Evolutionary conservation across 2,888 invertebrate species (phyloP).

Genomic region (Cephus sareptanus): DNA sequence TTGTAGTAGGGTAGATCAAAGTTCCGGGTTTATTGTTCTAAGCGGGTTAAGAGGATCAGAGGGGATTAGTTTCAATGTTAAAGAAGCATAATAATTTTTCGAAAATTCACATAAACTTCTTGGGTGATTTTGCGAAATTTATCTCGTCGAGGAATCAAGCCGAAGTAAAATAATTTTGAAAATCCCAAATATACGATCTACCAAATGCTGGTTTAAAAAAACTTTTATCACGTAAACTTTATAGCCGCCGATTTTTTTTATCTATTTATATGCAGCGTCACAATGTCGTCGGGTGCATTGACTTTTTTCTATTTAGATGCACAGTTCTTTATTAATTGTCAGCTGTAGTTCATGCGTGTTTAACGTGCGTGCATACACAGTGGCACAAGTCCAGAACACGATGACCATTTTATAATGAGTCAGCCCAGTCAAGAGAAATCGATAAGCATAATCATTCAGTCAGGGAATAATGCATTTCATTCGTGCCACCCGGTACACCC

Average conservation of each 20-base stretch:
- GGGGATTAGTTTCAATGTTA: not conserved
- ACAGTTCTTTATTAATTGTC: not conserved
- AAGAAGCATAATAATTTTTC: not conserved
- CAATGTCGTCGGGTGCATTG: not conserved
- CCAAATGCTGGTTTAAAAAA: not conserved
- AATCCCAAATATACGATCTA: not conserved
- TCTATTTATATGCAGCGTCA: constrained; percentile 8
- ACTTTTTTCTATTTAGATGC: not conserved
- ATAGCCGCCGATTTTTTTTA: constrained; percentile 17
- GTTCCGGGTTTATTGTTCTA: not conserved
- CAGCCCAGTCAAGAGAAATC: not conserved
- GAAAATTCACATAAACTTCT: not conserved
- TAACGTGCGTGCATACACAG: not conserved
- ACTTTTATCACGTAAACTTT: constrained; percentile 13
- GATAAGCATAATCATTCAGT: not conserved
- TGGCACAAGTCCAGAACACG: not conserved
- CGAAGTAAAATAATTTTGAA: too few relatives aligned
- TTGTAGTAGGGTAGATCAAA: not conserved
- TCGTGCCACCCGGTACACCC: constrained; percentile 4
- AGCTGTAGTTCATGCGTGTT: not conserved
- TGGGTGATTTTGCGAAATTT: not conserved
- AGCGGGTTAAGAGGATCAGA: not conserved
- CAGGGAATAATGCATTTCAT: not conserved
- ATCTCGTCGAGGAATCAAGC: not conserved
- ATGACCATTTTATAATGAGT: not conserved